phyloP scores from a whole-genome alignment of 1,140 invertebrate species.

The Neelides sp. region DNA sequence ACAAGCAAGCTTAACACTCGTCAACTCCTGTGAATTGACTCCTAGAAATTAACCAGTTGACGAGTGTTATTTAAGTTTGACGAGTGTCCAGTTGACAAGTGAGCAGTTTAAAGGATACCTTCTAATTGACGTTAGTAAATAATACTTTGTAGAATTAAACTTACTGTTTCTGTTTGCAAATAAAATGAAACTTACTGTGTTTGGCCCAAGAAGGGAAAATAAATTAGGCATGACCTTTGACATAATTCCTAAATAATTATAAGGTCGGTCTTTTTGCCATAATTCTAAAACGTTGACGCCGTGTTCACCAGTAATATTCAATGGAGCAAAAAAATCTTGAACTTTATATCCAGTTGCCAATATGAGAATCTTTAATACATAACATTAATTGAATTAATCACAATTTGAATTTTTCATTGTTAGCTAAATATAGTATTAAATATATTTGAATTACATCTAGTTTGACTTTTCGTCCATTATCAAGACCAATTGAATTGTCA shows the following conservation, averaged over 20 bases:
- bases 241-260: constrained; percentile 4
- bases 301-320: constrained; percentile 8
- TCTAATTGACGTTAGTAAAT: background rate
- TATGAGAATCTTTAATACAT: constrained; percentile 8
- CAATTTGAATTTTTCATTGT: background rate
- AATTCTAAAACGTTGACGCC: background rate
- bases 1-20: background rate
- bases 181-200: constrained; percentile 12
- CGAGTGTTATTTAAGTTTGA: background rate
- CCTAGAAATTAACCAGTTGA: background rate
- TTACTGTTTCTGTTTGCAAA: background rate
- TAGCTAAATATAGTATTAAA: background rate
- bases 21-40: too few species aligned
- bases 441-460: background rate
- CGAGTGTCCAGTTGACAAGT: background rate
- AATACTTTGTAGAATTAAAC: background rate
- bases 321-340: constrained; percentile 13
- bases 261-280: constrained; percentile 6
- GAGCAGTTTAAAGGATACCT: background rate
- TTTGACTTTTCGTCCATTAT: background rate
- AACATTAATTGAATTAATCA: background rate
- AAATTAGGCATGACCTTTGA: constrained; percentile 1
- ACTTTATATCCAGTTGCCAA: constrained; percentile 19
- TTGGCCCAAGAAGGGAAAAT: constrained; percentile 16
- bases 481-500: background rate